Conservation (phyloP, 2,113 vertebrate genomes). For the Oncorhynchus nerka region DNA sequence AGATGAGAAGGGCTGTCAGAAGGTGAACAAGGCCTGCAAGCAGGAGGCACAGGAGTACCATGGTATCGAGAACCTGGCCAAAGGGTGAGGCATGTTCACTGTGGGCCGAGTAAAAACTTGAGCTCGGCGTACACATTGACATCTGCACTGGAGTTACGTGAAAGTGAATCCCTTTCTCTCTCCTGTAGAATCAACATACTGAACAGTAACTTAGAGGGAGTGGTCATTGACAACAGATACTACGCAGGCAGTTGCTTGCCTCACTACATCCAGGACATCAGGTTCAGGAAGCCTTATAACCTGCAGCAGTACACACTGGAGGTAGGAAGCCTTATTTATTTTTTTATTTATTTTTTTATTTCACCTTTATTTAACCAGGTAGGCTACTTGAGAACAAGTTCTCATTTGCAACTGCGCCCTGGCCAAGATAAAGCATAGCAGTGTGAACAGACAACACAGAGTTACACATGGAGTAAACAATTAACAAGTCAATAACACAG, state of each 20-base stretch:
- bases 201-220: constrained; percentile 82
- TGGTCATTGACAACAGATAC: constrained; percentile 89
- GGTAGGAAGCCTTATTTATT: no score
- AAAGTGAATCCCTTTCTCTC: neutral
- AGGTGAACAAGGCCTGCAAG: constrained; percentile 76
- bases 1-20: constrained; percentile 84
- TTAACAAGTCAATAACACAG: no score
- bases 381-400: no score
- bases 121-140: neutral
- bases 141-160: neutral
- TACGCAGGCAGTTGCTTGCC: constrained; percentile 86
- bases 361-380: no score
- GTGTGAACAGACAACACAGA: no score
- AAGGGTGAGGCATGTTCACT: constrained; percentile 77
- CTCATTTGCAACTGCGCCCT: no score
- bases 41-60: constrained; percentile 82
- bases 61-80: constrained; percentile 86
- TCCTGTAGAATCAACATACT: constrained; percentile 82
- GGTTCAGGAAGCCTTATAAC: constrained; percentile 78
- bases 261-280: constrained; percentile 79
- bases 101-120: no score
- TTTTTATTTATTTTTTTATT: no score
- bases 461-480: no score
- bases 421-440: no score
- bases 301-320: no score